These are phyloP conservation scores for Agapornis canus DNA, from an alignment of 2,797 vertebrate genomes.

Conservation along the genomic window DNA sequence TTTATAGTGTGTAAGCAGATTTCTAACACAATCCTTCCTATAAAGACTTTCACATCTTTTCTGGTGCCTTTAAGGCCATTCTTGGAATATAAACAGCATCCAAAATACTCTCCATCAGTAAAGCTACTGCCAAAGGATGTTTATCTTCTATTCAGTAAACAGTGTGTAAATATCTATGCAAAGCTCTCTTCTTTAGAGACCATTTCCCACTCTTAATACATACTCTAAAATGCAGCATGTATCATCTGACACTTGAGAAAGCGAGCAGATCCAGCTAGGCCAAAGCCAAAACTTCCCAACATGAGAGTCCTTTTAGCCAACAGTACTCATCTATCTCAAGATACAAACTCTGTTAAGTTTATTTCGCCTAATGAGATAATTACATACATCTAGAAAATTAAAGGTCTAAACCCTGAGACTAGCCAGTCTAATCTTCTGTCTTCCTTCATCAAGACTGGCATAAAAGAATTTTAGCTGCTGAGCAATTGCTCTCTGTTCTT, in stretches of 20 bases:
- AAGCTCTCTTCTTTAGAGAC: background rate
- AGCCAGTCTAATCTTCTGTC: background rate
- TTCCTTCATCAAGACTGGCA: background rate
- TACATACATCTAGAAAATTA: background rate
- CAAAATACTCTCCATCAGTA: background rate
- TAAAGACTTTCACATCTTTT: background rate
- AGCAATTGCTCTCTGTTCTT: background rate
- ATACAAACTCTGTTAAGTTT: rapidly evolving
- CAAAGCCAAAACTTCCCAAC: background rate
- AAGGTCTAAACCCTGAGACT: background rate
- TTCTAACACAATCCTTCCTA: background rate
- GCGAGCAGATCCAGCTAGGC: background rate
- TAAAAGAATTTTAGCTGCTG: background rate
- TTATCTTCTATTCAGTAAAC: background rate
- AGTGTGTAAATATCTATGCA: background rate
- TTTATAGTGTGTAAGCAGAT: background rate
- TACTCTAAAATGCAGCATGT: rapidly evolving
- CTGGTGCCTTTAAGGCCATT: background rate
- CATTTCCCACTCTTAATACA: rapidly evolving
- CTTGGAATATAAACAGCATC: background rate
- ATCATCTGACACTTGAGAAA: background rate
- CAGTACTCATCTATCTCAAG: background rate
- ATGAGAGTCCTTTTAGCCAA: rapidly evolving
- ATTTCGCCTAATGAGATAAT: background rate
- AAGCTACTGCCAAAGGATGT: background rate